A percentile compares a stretch with the other conserved stretches of the same genome.
Conservation (phyloP, 2,797 vertebrate species). For the Macropus fuliginosus region DNA sequence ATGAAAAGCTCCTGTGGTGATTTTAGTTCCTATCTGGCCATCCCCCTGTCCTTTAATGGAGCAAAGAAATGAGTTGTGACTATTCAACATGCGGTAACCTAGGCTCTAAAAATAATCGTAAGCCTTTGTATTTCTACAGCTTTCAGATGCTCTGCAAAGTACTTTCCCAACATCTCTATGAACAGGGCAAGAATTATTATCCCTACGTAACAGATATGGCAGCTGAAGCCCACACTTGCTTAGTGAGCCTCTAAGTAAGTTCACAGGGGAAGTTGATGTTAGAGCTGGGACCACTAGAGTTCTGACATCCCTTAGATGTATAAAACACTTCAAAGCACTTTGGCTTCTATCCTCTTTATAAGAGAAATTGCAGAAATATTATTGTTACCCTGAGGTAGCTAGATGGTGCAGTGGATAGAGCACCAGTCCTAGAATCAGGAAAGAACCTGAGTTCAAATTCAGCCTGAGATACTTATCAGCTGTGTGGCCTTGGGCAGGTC, state of each 20-base stretch:
- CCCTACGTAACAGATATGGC: neutral
- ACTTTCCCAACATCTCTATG: neutral
- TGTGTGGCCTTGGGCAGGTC: neutral
- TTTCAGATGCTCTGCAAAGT: neutral
- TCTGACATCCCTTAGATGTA: neutral
- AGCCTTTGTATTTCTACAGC: neutral
- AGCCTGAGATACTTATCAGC: neutral
- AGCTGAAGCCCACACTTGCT: neutral
- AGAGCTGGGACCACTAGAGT: neutral
- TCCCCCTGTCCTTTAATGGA: neutral
- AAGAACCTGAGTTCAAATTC: neutral
- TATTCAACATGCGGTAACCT: neutral
- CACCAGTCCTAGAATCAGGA: neutral
- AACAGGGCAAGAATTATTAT: neutral
- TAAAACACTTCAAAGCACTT: neutral
- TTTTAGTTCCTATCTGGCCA: neutral
- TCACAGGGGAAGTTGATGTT: neutral
- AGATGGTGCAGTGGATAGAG: neutral
- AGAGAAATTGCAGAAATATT: neutral
- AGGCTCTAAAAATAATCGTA: neutral
- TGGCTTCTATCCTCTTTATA: neutral
- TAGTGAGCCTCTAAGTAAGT: neutral
- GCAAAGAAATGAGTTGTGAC: neutral
- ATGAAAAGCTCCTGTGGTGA: neutral
- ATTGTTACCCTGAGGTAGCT: neutral